Conservation (phyloP, 2,113 vertebrate genomes). For the Brienomyrus brachyistius region DNA sequence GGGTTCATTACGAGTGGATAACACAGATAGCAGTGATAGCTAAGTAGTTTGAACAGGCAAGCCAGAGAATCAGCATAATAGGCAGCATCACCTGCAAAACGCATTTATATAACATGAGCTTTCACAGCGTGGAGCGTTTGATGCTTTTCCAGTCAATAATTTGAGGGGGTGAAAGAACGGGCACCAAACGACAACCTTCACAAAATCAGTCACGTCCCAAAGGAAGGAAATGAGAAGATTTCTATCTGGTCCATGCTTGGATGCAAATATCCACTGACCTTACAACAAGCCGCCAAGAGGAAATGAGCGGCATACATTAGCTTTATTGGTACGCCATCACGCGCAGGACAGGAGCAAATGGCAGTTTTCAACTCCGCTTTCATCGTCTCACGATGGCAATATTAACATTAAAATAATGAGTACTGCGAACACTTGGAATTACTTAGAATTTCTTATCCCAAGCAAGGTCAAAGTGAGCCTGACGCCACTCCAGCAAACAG, state of each 20-base stretch:
- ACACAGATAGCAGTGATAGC: neutral
- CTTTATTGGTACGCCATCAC: neutral
- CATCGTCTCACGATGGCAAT: neutral
- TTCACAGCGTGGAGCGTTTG: neutral
- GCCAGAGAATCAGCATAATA: neutral
- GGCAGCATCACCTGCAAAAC: neutral
- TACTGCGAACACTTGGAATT: neutral
- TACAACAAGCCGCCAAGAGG: neutral
- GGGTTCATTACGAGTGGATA: neutral
- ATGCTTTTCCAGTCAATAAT: neutral
- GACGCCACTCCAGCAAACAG: neutral
- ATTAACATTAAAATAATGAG: neutral
- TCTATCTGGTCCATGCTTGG: neutral
- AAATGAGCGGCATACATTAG: neutral
- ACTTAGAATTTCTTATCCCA: neutral
- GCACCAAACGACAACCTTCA: neutral
- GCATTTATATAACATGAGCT: neutral
- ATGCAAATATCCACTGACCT: neutral
- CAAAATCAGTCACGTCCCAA: neutral
- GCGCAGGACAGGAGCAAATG: neutral
- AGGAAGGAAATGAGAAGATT: slow-evolving; percentile 3
- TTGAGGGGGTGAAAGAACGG: neutral
- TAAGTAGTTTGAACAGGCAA: neutral
- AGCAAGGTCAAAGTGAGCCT: neutral
- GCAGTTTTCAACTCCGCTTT: neutral